Base-by-base conservation (phyloP, 2,888 invertebrate species). In the Liopterus haemorrhoidalis region DNA sequence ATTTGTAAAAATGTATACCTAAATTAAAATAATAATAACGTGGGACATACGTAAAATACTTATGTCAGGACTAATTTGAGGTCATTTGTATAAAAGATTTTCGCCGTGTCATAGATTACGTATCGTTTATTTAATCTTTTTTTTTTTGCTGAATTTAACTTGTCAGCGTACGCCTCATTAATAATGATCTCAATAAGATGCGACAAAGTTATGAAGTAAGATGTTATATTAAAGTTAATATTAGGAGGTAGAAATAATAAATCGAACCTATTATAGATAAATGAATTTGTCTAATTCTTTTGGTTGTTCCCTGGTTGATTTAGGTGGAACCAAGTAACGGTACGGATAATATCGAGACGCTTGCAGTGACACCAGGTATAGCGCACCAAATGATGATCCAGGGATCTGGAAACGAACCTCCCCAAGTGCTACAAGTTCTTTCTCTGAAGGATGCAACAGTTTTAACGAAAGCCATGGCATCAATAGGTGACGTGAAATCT, bases 351-450 rank as follows among this genome's bases (percentile, higher is more conserved):
- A 74, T 86, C 70, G 86, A 86, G 64, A 79, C 85, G 11, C 76
- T 87, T 53, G 81, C 84, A 12, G 80, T 86, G 68, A 66, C 68
- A 41, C 80, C 84, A 45, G 82, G 83, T 37, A 83, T 86, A 49
- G 81, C 82, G 65, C 82, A 85, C 65, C 86, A 87, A 63, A 86
- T 89, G 75, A 85, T 88, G 75, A 83, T 86, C 66, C 79, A 84
- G 67, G 75, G 79, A 56, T 71, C 75, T 32, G 73, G 79, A 27
- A 76, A 76, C 35, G 81, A 81, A 31, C 84, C 84, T 62, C 81
- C 82, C 30, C 88, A 89, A 69, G 82, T 81, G 50, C 73, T 89
- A 60, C 88, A 89, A 70, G 88, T 90, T 58, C 78, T 90, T 61
- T 87, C 85, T 47, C 74, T 89, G 51, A 89, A 89, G 70, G 89